Evolutionary conservation across 1,140 invertebrate species (phyloP).

Genomic region (Solenopsis fugax): DNA sequence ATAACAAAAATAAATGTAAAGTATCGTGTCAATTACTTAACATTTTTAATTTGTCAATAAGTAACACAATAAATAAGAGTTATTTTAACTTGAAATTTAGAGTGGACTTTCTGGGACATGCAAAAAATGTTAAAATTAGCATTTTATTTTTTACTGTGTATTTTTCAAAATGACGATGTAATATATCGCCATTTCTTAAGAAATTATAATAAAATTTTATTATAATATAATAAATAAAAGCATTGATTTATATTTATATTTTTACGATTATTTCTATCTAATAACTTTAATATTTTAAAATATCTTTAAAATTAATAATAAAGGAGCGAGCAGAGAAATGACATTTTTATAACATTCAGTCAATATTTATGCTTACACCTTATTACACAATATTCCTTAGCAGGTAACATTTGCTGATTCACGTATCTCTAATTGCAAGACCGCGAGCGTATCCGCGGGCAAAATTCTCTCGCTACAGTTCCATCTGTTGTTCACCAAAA

Average conservation of each 20-base stretch:
- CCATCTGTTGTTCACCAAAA: slow-evolving; percentile 35
- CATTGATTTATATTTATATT: neutral
- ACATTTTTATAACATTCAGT: neutral
- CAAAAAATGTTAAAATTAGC: too few species aligned
- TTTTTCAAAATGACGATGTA: neutral
- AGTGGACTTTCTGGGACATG: too few species aligned
- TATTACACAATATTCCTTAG: slow-evolving; percentile 15
- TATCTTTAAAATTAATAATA: neutral
- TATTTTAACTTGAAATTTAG: too few species aligned
- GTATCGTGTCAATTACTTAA: too few species aligned
- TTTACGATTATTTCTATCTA: neutral
- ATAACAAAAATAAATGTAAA: too few species aligned
- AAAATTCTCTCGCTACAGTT: slow-evolving; percentile 2
- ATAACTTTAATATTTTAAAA: neutral
- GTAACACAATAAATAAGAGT: too few species aligned
- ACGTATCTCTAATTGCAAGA: slow-evolving; percentile 9
- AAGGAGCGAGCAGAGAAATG: neutral
- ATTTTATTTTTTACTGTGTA: too few species aligned
- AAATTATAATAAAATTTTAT: too few species aligned
- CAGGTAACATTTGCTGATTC: neutral
- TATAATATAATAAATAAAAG: neutral
- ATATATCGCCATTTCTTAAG: neutral
- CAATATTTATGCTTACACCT: neutral
- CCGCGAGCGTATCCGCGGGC: slow-evolving; percentile 3
- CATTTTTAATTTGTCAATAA: too few species aligned